phyloP scores from a whole-genome alignment of 2,113 vertebrate genomes.

The Leptodactylus fuscus region DNA sequence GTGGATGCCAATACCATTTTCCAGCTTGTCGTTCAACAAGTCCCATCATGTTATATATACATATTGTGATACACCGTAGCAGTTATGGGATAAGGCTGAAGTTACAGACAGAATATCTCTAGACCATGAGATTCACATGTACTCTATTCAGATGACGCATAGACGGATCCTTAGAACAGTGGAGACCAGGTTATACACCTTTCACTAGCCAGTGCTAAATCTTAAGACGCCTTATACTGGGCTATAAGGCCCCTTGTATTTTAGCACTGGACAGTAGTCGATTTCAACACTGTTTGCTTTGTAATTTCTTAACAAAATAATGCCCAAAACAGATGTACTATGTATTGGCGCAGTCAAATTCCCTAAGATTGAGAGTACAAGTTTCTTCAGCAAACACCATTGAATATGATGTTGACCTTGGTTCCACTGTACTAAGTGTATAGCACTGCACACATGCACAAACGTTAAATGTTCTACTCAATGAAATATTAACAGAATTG shows the following conservation, averaged over 20 bases:
- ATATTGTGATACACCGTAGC: conserved; percentile 49
- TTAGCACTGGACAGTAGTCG: conserved; percentile 34
- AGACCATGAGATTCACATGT: conserved; percentile 39
- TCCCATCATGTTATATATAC: conserved; percentile 48
- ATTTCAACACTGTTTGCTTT: conserved; percentile 13
- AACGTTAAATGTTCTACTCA: conserved; percentile 68
- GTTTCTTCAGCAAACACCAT: conserved; percentile 26
- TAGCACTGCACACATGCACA: conserved; percentile 69
- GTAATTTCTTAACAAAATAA: not conserved
- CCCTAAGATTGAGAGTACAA: not conserved
- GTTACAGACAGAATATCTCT: conserved; percentile 20
- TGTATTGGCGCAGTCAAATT: conserved; percentile 21
- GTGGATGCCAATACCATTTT: not conserved
- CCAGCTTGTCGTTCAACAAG: not conserved
- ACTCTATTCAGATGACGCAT: conserved; percentile 46
- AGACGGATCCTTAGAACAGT: conserved; percentile 51
- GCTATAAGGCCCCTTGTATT: conserved; percentile 2
- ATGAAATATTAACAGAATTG: conserved; percentile 70
- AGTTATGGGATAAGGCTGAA: conserved; percentile 46
- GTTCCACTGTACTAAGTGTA: conserved; percentile 64
- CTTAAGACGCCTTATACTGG: conserved; percentile 5
- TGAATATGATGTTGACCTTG: conserved; percentile 70
- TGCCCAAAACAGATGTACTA: not conserved
- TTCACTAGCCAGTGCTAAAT: conserved; percentile 43
- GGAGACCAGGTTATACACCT: conserved; percentile 26